A percentile compares a stretch with the other conserved stretches of the same genome.
These are phyloP conservation scores for Diabrotica undecimpunctata DNA, from an alignment of 1,140 invertebrate species.

Conservation along the genomic window DNA sequence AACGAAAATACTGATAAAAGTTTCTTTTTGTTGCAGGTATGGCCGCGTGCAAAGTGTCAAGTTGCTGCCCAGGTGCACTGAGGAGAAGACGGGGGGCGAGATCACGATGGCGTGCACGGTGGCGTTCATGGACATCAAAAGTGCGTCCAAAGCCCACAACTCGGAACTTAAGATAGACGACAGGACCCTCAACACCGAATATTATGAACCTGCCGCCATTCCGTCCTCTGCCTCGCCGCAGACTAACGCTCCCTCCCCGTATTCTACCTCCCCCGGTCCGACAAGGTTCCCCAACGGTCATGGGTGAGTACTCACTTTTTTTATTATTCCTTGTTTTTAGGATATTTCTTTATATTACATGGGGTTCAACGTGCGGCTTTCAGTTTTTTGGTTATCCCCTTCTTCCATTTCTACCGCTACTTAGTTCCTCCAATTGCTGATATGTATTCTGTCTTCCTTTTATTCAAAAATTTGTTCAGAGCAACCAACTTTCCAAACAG, in stretches of 20 bases:
- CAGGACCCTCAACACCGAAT: conserved; percentile 81
- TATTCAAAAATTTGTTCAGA: background rate
- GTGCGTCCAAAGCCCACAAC: conserved; percentile 87
- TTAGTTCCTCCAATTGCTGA: background rate
- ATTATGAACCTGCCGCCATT: conserved; percentile 83
- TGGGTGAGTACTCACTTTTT: conserved; percentile 37
- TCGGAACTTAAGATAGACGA: conserved; percentile 86
- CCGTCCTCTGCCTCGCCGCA: conserved; percentile 55
- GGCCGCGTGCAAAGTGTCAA: conserved; percentile 95
- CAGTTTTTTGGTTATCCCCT: background rate
- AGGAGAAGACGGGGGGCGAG: conserved; percentile 52
- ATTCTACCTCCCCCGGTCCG: conserved; percentile 42
- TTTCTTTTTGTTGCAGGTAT: conserved; percentile 64
- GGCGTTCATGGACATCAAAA: conserved; percentile 96
- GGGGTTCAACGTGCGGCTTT: background rate
- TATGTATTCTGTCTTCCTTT: background rate
- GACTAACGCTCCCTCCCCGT: conserved; percentile 49
- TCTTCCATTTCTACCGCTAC: background rate
- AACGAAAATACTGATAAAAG: no score
- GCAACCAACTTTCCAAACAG: no score
- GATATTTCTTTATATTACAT: no score
- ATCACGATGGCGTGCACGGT: conserved; percentile 74
- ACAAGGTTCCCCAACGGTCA: conserved; percentile 46
- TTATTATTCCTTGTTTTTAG: background rate
- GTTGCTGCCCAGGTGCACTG: conserved; percentile 62